Percentiles rank a stretch among this genome's conserved stretches.
phyloP scores from a whole-genome alignment of 1,140 invertebrate genomes.

The Polyergus mexicanus region DNA sequence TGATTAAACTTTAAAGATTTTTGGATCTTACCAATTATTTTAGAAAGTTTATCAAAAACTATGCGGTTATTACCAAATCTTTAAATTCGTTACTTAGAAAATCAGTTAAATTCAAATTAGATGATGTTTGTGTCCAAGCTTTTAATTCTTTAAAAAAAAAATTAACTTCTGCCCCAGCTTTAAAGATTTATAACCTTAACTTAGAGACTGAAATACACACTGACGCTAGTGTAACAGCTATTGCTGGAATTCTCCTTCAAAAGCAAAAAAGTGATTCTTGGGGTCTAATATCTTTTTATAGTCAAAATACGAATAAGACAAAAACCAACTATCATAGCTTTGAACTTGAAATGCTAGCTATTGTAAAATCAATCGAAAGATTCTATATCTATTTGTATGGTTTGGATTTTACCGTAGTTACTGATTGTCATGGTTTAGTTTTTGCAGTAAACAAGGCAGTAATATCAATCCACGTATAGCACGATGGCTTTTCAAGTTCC shows the following conservation, averaged over 20 bases:
- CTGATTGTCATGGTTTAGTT: not conserved
- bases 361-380: not conserved
- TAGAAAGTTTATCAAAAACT: too few relatives aligned
- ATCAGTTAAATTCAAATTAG: too few relatives aligned
- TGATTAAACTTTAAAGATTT: too few relatives aligned
- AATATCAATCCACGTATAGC: not conserved
- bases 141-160: too few relatives aligned
- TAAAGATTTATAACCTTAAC: too few relatives aligned
- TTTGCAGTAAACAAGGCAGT: not conserved
- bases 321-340: not conserved
- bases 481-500: not conserved
- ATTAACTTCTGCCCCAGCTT: too few relatives aligned
- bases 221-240: too few relatives aligned
- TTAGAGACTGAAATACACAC: too few relatives aligned
- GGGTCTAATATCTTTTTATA: not conserved
- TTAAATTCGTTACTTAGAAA: too few relatives aligned
- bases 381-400: not conserved
- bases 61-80: too few relatives aligned
- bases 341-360: not conserved
- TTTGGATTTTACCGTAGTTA: not conserved
- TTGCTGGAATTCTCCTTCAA: not conserved
- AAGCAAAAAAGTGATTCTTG: not conserved
- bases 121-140: too few relatives aligned
- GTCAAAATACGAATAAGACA: not conserved
- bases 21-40: too few relatives aligned